Percentiles rank a stretch among this genome's conserved stretches.
Evolutionary conservation across 2,797 vertebrate genomes (phyloP).

Genomic region (Parauchenoglanis punctatus): DNA sequence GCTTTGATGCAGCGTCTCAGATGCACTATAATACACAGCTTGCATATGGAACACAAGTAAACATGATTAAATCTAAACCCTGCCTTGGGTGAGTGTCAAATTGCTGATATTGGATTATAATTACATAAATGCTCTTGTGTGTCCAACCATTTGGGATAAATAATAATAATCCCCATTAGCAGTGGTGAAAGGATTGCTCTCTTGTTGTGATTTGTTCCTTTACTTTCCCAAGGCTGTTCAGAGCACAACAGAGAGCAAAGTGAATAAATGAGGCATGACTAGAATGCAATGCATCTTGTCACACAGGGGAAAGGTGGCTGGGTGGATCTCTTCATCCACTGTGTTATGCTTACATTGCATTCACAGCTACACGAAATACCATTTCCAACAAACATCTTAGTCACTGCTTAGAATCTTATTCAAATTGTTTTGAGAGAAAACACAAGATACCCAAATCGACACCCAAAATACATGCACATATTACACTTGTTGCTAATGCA

Average conservation of each 20-base stretch:
- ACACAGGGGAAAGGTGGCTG: constrained; percentile 39
- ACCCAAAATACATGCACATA: too few relatives aligned
- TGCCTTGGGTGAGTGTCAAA: constrained; percentile 11
- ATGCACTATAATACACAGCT: neutral
- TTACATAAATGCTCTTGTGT: constrained; percentile 15
- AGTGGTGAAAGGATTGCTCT: neutral
- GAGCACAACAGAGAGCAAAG: constrained; percentile 11
- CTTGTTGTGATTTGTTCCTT: constrained; percentile 31
- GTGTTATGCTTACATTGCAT: constrained; percentile 50
- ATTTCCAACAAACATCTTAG: constrained; percentile 37
- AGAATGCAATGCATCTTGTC: constrained; percentile 40
- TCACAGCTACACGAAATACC: constrained; percentile 36
- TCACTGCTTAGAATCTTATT: neutral
- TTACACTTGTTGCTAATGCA: constrained; percentile 2
- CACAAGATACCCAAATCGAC: neutral
- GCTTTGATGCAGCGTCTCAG: neutral
- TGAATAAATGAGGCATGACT: constrained; percentile 53
- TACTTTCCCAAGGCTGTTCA: constrained; percentile 13
- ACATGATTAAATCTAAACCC: constrained; percentile 24
- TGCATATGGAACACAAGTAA: neutral
- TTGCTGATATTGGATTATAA: constrained; percentile 16
- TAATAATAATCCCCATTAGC: constrained; percentile 16
- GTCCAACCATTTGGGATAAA: neutral
- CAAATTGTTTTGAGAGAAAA: neutral
- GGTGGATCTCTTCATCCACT: constrained; percentile 39